These are phyloP conservation scores for Caenorhabditis becei DNA, from an alignment of 2,888 invertebrate species.

Conservation along the genomic window DNA sequence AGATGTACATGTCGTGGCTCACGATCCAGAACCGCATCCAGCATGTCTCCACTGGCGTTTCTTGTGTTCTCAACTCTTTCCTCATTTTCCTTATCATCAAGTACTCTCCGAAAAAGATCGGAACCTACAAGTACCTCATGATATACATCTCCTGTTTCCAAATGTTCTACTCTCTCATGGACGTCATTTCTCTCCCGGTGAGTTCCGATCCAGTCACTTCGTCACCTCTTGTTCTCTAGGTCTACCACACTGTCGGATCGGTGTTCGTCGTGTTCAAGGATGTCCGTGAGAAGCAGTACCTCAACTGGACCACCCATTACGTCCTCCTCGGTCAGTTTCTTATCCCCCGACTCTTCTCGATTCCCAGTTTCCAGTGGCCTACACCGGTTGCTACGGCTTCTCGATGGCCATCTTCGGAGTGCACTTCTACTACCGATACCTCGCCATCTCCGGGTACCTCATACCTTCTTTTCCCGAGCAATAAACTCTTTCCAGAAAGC, in stretches of 20 bases:
- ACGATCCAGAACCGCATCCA: slow-evolving; percentile 39
- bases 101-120: slow-evolving; percentile 43
- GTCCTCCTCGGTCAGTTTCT: slow-evolving; percentile 13
- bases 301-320: slow-evolving; percentile 1
- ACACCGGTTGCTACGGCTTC: slow-evolving; percentile 44
- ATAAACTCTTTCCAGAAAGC: slow-evolving; percentile 8
- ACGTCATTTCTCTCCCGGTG: slow-evolving; percentile 34
- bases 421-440: slow-evolving; percentile 45
- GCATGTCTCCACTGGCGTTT: slow-evolving; percentile 35
- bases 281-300: slow-evolving; percentile 4
- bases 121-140: slow-evolving; percentile 49
- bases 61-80: slow-evolving; percentile 30
- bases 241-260: slow-evolving; percentile 42
- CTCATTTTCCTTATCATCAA: slow-evolving; percentile 33
- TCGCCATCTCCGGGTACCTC: slow-evolving; percentile 40
- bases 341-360: background rate
- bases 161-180: slow-evolving; percentile 53
- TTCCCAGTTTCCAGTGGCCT: slow-evolving; percentile 6
- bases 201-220: background rate
- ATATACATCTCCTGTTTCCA: slow-evolving; percentile 49
- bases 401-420: slow-evolving; percentile 53
- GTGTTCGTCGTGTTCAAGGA: slow-evolving; percentile 45
- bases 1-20: slow-evolving; percentile 13
- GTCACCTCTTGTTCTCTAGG: slow-evolving; percentile 18
- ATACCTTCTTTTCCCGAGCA: background rate